phyloP scores from a whole-genome alignment of 2,113 vertebrate species.

The Alaudala cheleensis region DNA sequence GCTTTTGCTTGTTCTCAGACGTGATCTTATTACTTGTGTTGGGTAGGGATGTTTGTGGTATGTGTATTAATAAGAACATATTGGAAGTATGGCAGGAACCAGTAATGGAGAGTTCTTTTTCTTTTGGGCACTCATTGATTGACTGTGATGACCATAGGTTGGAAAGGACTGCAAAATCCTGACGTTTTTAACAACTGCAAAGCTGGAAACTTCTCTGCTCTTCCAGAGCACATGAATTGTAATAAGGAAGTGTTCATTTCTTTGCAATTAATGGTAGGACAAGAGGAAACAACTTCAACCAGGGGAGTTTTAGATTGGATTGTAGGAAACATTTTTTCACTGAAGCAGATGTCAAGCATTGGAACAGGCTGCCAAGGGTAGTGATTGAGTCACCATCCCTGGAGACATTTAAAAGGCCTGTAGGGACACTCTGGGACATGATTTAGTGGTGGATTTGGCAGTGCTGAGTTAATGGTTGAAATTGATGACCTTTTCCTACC shows the following conservation, averaged over 20 bases:
- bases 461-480: neutral
- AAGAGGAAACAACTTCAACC: neutral
- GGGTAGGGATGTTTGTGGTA: accelerated
- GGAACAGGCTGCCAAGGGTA: neutral
- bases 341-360: neutral
- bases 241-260: neutral
- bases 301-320: neutral
- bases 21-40: neutral
- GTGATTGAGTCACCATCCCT: neutral
- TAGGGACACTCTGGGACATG: neutral
- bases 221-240: neutral
- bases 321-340: neutral
- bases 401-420: neutral
- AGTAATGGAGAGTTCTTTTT: neutral
- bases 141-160: neutral
- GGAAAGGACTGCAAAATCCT: neutral
- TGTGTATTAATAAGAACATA: neutral
- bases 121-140: neutral
- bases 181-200: neutral
- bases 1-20: neutral
- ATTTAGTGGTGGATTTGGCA: neutral
- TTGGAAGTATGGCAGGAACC: neutral
- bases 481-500: neutral
- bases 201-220: neutral
- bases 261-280: neutral